phyloP scores from a whole-genome alignment of 2,113 vertebrate species.

The Mastomys natalensis region DNA sequence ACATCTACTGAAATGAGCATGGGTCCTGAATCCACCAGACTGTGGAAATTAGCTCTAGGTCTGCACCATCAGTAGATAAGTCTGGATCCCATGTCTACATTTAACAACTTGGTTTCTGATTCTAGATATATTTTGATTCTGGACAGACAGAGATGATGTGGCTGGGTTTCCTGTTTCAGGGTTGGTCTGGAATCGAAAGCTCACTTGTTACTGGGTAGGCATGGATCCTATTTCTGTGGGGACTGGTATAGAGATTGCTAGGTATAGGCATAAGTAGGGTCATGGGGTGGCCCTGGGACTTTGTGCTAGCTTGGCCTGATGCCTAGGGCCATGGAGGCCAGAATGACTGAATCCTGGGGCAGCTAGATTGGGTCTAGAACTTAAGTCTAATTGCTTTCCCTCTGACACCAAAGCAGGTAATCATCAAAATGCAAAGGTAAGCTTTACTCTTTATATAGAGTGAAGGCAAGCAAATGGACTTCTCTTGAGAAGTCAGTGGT shows the following conservation, averaged over 20 bases:
- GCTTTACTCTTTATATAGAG: background rate
- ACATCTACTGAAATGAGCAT: background rate
- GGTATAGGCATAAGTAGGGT: background rate
- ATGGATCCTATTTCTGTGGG: background rate
- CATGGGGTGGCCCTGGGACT: background rate
- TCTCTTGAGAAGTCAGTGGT: background rate
- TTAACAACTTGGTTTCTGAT: background rate
- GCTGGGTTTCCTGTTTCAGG: background rate
- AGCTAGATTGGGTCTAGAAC: background rate
- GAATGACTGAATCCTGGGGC: background rate
- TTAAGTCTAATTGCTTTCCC: background rate
- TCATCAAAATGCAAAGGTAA: background rate
- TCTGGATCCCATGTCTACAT: background rate
- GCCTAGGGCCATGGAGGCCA: background rate
- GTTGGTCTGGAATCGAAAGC: background rate
- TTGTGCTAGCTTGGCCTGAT: background rate
- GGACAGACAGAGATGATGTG: background rate
- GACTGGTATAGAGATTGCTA: background rate
- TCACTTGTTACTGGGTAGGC: background rate
- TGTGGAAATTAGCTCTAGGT: background rate
- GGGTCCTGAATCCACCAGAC: background rate
- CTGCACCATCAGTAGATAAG: background rate
- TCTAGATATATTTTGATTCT: background rate
- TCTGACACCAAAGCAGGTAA: constrained; percentile 41
- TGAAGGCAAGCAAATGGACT: background rate